These are phyloP conservation scores for Dinoponera quadriceps DNA, from an alignment of 1,140 invertebrate species.

Conservation along the genomic window DNA sequence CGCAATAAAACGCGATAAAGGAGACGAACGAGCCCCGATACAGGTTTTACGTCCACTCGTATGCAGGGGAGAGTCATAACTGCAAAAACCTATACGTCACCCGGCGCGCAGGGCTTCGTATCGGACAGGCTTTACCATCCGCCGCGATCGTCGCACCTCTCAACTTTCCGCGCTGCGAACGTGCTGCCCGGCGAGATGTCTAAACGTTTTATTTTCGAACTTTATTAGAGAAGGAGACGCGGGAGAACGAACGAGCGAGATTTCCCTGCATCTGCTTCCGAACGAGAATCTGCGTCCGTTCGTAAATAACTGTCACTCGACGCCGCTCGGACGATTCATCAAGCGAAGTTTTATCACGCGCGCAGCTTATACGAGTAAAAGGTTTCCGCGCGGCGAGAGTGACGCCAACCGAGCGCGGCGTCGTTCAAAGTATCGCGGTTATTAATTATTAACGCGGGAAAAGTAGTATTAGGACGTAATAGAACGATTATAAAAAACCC, in stretches of 20 bases:
- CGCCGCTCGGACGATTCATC: neutral
- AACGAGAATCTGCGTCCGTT: neutral
- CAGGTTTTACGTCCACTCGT: slow-evolving; percentile 25
- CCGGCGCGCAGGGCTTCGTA: slow-evolving; percentile 6
- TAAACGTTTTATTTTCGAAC: slow-evolving; percentile 22
- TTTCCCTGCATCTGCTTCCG: neutral
- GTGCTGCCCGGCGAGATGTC: neutral
- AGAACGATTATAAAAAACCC: too few species aligned
- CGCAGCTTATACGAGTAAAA: neutral
- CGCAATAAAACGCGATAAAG: slow-evolving; percentile 48
- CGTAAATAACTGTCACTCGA: neutral
- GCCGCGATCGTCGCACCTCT: slow-evolving; percentile 13
- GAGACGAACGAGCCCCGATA: slow-evolving; percentile 39
- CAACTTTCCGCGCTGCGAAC: neutral
- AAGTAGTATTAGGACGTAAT: too few species aligned
- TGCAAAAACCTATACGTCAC: slow-evolving; percentile 37
- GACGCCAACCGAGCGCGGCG: neutral
- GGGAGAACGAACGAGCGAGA: neutral
- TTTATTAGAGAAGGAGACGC: neutral
- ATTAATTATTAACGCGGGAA: too few species aligned
- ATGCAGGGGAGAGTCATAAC: slow-evolving; percentile 22
- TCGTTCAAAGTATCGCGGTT: neutral
- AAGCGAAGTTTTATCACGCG: neutral
- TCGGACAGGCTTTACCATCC: slow-evolving; percentile 29
- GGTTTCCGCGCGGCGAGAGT: neutral